Evolutionary conservation across 2,888 invertebrate species (phyloP).

Genomic region (Adela reaumurella): DNA sequence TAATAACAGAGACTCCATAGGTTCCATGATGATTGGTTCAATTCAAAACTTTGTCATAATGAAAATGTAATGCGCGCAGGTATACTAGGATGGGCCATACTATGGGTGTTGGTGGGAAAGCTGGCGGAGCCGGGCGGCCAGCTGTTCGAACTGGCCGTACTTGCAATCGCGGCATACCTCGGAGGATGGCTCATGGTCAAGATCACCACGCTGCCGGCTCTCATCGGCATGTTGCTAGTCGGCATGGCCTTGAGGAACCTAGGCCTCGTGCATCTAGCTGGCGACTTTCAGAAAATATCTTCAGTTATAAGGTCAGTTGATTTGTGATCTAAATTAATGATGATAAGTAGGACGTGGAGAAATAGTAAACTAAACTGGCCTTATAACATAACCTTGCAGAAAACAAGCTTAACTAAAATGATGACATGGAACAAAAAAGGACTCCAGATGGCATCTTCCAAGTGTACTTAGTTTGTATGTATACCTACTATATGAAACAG

Average conservation of each 20-base stretch:
- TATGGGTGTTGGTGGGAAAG: slow-evolving; percentile 71
- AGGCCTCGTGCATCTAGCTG: slow-evolving; percentile 68
- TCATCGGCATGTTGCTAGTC: slow-evolving; percentile 83
- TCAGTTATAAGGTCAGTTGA: slow-evolving; percentile 76
- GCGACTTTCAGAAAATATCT: slow-evolving; percentile 62
- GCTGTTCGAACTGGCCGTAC: slow-evolving; percentile 70
- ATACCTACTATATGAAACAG: too few relatives aligned
- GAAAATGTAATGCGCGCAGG: slow-evolving; percentile 60
- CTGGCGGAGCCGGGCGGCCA: slow-evolving; percentile 83
- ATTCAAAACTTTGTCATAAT: too few relatives aligned
- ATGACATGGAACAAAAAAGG: too few relatives aligned
- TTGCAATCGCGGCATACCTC: slow-evolving; percentile 74
- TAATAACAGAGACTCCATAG: too few relatives aligned
- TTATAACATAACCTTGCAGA: too few relatives aligned
- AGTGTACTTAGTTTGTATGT: too few relatives aligned
- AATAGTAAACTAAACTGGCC: too few relatives aligned
- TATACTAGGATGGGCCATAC: slow-evolving; percentile 69
- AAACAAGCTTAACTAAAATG: too few relatives aligned
- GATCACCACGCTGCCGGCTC: slow-evolving; percentile 74
- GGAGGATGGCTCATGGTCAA: slow-evolving; percentile 77
- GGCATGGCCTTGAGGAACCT: slow-evolving; percentile 72
- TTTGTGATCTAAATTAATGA: too few relatives aligned
- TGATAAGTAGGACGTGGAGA: too few relatives aligned
- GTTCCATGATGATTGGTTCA: too few relatives aligned
- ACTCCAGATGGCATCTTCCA: too few relatives aligned